These are phyloP conservation scores for Calameuta filiformis DNA, from an alignment of 2,888 invertebrate species.

Conservation along the genomic window DNA sequence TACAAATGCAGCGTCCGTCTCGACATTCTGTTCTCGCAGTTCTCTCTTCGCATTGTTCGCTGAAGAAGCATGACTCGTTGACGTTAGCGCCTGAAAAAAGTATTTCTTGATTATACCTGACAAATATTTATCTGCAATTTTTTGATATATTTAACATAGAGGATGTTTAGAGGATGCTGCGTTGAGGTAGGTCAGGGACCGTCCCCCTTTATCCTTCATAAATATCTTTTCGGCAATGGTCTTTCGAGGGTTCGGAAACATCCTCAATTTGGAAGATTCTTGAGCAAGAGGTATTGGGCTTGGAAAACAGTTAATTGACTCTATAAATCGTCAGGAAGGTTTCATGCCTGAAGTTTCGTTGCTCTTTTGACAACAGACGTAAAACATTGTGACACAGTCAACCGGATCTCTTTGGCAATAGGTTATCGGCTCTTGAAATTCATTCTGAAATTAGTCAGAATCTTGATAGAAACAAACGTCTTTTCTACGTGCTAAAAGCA, in stretches of 20 bases:
- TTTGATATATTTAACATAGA: neutral
- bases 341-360: neutral
- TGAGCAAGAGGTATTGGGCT: neutral
- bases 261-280: neutral
- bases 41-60: constrained; percentile 83
- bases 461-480: neutral
- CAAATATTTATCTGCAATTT: neutral
- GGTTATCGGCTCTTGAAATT: neutral
- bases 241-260: neutral
- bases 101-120: constrained; percentile 8
- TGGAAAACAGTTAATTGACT: neutral
- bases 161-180: neutral
- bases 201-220: neutral
- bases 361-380: neutral
- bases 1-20: constrained; percentile 82
- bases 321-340: neutral
- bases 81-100: constrained; percentile 78
- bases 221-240: neutral
- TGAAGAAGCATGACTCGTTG: constrained; percentile 86
- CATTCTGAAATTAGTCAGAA: neutral
- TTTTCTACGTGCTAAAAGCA: neutral
- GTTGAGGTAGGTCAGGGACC: neutral
- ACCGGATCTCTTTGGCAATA: neutral
- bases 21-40: constrained; percentile 83
- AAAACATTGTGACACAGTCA: neutral